phyloP scores from a whole-genome alignment of 1,140 invertebrate species.

The Drosophila sucinea region DNA sequence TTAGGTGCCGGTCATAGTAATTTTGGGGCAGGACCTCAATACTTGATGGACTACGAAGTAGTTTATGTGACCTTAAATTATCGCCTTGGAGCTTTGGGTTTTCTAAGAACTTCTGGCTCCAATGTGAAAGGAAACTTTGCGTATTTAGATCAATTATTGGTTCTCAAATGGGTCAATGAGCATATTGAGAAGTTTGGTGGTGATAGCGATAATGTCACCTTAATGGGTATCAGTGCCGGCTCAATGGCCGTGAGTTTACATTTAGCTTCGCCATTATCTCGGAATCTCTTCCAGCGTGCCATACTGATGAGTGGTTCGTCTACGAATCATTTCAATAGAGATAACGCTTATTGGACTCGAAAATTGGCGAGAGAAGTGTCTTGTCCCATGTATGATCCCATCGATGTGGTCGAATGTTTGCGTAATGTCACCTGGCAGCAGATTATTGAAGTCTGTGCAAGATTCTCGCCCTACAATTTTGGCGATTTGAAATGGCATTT shows the following conservation, averaged over 20 bases:
- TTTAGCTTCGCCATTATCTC: constrained; percentile 84
- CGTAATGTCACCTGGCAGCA: constrained; percentile 62
- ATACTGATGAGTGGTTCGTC: constrained; percentile 88
- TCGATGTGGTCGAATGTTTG: constrained; percentile 66
- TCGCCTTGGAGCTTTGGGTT: constrained; percentile 87
- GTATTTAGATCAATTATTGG: constrained; percentile 86
- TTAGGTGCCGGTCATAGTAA: constrained; percentile 84
- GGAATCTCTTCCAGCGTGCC: constrained; percentile 86
- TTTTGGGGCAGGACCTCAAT: constrained; percentile 84
- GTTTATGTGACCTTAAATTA: constrained; percentile 89
- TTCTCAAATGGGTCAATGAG: constrained; percentile 86
- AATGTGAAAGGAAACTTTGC: constrained; percentile 86
- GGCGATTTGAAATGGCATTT: constrained; percentile 77
- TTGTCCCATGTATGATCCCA: constrained; percentile 58
- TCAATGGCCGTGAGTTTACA: constrained; percentile 83
- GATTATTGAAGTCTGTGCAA: constrained; percentile 49
- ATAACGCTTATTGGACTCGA: constrained; percentile 66
- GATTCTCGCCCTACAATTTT: constrained; percentile 63
- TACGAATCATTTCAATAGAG: constrained; percentile 83
- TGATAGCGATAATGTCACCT: constrained; percentile 84
- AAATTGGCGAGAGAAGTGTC: constrained; percentile 57
- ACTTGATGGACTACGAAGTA: constrained; percentile 86
- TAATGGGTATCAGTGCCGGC: constrained; percentile 85
- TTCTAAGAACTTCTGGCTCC: constrained; percentile 84
- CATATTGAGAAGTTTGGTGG: constrained; percentile 86